phyloP scores from a whole-genome alignment of 2,888 invertebrate species.

The Bellardia bayeri region DNA sequence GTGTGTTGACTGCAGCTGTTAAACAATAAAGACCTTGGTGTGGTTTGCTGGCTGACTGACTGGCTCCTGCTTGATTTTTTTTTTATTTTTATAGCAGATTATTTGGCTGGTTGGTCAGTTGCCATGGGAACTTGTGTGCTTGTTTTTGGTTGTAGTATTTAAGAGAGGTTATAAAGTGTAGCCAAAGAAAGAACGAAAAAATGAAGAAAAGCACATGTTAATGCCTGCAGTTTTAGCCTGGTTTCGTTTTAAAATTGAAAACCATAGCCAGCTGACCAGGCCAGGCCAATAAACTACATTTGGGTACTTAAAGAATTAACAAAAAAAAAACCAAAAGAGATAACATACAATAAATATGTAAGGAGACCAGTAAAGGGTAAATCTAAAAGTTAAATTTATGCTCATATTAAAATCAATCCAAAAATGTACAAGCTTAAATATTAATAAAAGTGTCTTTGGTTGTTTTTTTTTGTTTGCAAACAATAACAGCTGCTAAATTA shows the following conservation, averaged over 20 bases:
- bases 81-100: slow-evolving; percentile 19
- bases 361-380: neutral
- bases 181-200: neutral
- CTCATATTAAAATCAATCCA: slow-evolving; percentile 58
- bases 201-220: slow-evolving; percentile 44
- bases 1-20: slow-evolving; percentile 58
- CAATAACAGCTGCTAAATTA: slow-evolving; percentile 60
- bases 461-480: neutral
- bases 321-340: slow-evolving; percentile 10
- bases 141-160: too few species aligned
- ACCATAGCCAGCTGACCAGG: slow-evolving; percentile 56
- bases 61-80: slow-evolving; percentile 17
- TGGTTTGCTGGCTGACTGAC: slow-evolving; percentile 21
- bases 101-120: slow-evolving; percentile 46
- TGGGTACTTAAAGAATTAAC: slow-evolving; percentile 42
- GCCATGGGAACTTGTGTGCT: slow-evolving; percentile 65
- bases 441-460: slow-evolving; percentile 34
- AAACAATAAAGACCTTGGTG: slow-evolving; percentile 60
- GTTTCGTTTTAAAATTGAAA: slow-evolving; percentile 58
- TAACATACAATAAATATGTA: slow-evolving; percentile 1
- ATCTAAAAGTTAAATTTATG: slow-evolving; percentile 4
- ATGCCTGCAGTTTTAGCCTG: slow-evolving; percentile 69
- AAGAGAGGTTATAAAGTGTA: too few species aligned
- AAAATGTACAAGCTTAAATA: slow-evolving; percentile 31
- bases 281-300: slow-evolving; percentile 69